phyloP scores from a whole-genome alignment of 2,113 vertebrate genomes.

The Sinocyclocheilus anophthalmus region DNA sequence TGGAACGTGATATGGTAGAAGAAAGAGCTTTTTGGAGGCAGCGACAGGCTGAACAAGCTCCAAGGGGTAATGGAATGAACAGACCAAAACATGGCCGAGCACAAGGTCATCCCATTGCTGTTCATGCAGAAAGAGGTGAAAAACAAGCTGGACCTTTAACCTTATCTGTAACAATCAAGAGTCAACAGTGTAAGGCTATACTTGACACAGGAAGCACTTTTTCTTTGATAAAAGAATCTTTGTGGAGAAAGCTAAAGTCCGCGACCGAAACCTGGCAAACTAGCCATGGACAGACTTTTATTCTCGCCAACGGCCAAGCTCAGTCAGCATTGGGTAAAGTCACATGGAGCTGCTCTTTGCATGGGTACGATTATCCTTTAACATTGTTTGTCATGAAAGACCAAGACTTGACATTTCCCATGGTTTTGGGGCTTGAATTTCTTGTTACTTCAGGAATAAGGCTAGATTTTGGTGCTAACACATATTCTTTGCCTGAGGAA shows the following conservation, averaged over 20 bases:
- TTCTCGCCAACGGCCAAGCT: no score
- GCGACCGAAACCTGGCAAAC: not conserved
- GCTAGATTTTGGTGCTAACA: not conserved
- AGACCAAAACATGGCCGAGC: not conserved
- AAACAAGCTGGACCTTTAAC: not conserved
- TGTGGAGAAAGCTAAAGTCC: not conserved
- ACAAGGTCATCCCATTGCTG: not conserved
- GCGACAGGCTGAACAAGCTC: not conserved
- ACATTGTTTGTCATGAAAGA: not conserved
- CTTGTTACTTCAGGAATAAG: not conserved
- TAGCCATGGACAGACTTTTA: not conserved
- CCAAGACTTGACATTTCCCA: not conserved
- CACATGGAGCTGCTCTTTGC: not conserved
- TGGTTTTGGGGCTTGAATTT: not conserved
- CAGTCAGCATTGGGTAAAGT: no score
- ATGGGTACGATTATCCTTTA: not conserved
- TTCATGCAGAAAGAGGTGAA: not conserved
- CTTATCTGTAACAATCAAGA: not conserved
- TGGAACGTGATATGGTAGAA: not conserved
- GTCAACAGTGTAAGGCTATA: not conserved
- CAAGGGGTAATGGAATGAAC: not conserved
- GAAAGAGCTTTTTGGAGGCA: not conserved
- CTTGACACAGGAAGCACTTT: not conserved
- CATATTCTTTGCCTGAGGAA: no score
- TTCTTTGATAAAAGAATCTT: no score